Percentiles rank a stretch among this genome's conserved stretches.
Evolutionary conservation across 2,797 vertebrate species (phyloP).

Genomic region (Acanthornis magna): DNA sequence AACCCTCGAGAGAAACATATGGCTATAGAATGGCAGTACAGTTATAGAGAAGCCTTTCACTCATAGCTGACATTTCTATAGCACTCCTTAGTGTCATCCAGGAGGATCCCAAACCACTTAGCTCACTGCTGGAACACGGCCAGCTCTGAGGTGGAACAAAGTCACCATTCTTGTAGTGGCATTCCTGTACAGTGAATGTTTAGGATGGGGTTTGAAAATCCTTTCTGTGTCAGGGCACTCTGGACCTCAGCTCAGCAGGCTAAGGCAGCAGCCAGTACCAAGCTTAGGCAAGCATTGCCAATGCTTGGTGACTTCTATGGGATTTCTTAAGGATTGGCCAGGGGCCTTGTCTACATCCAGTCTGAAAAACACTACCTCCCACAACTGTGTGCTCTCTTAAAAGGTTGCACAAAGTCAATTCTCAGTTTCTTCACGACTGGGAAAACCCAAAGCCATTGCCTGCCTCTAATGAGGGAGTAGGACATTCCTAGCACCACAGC

Average conservation of each 20-base stretch:
- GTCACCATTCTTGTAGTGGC: not conserved
- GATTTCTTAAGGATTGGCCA: not conserved
- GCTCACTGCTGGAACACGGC: conserved; percentile 1
- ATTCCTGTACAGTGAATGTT: not conserved
- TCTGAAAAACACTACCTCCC: not conserved
- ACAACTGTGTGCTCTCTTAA: not conserved
- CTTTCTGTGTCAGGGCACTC: not conserved
- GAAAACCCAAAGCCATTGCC: not conserved
- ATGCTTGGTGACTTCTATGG: not conserved
- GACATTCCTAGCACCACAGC: not conserved
- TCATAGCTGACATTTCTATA: conserved; percentile 37
- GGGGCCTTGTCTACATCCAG: rapidly evolving
- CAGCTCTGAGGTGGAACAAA: not conserved
- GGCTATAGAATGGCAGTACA: conserved; percentile 3
- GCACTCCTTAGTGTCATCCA: not conserved
- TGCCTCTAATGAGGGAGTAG: not conserved
- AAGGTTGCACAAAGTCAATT: not conserved
- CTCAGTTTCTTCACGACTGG: not conserved
- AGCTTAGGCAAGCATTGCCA: not conserved
- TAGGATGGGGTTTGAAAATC: not conserved
- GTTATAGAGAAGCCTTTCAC: conserved; percentile 27
- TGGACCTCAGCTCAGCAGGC: not conserved
- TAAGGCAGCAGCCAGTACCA: not conserved
- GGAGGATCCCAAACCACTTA: conserved; percentile 55
- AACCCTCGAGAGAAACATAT: conserved; percentile 15